Conservation (phyloP, 2,888 invertebrate genomes). For the Lithophane semibrunnea region DNA sequence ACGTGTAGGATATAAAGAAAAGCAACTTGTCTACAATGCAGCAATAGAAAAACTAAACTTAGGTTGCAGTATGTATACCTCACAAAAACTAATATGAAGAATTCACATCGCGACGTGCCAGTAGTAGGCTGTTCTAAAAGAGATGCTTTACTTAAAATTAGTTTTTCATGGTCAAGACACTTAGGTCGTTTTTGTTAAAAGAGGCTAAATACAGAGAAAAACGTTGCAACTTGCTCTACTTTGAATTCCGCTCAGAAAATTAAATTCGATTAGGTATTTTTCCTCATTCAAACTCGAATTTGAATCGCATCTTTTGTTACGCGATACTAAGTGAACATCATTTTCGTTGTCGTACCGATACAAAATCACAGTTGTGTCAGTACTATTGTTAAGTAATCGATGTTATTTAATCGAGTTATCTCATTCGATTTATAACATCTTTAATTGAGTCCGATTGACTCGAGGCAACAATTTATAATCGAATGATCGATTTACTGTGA, state of each 20-base stretch:
- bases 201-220: neutral
- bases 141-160: neutral
- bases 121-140: too few relatives aligned
- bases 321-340: slow-evolving; percentile 1
- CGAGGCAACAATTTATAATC: neutral
- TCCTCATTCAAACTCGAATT: slow-evolving; percentile 7
- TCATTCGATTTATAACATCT: slow-evolving; percentile 32
- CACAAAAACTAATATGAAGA: neutral
- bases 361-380: slow-evolving; percentile 19
- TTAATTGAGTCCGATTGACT: slow-evolving; percentile 29
- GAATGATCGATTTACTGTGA: slow-evolving; percentile 1
- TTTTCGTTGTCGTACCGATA: slow-evolving; percentile 17
- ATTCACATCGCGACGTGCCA: neutral
- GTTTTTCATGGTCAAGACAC: neutral
- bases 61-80: neutral
- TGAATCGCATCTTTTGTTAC: slow-evolving; percentile 2
- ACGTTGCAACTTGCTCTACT: neutral
- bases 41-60: neutral
- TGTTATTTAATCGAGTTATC: slow-evolving; percentile 42
- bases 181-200: neutral
- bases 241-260: neutral
- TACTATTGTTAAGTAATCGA: slow-evolving; percentile 37
- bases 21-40: neutral
- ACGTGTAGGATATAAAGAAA: slow-evolving; percentile 9
- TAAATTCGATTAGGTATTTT: neutral